Percentiles rank a stretch among this genome's conserved stretches.
Evolutionary conservation across 2,797 vertebrate species (phyloP).

Genomic region (Champsocephalus gunnari): DNA sequence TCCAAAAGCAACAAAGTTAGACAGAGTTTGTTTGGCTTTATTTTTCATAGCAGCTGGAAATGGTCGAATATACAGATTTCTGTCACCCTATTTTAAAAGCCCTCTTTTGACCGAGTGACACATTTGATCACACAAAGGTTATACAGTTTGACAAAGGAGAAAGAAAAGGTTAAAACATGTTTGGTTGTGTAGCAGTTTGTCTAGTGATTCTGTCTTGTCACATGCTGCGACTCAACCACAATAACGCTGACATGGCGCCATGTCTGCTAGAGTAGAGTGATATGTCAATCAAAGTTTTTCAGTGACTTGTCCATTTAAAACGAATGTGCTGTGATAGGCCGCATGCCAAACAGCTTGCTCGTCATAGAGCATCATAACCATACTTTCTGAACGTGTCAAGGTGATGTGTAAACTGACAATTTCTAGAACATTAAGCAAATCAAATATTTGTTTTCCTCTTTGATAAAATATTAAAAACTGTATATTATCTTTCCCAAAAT

Average conservation of each 20-base stretch:
- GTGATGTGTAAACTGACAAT: not conserved
- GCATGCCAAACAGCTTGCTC: constrained; percentile 30
- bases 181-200: constrained; percentile 15
- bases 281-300: constrained; percentile 44
- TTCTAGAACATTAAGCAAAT: not conserved
- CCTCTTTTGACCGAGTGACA: not conserved
- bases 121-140: not conserved
- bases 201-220: not conserved
- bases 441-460: not conserved
- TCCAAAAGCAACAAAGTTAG: not conserved
- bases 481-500: constrained; percentile 1
- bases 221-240: not conserved
- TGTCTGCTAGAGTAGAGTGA: constrained; percentile 24
- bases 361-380: constrained; percentile 23
- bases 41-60: not conserved
- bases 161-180: constrained; percentile 1
- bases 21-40: not conserved
- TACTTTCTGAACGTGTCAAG: constrained; percentile 21
- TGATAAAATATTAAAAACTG: not conserved
- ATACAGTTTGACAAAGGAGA: constrained; percentile 3
- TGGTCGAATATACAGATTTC: not conserved
- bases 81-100: not conserved
- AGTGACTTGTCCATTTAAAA: constrained; percentile 60
- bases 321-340: constrained; percentile 39
- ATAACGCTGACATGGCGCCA: constrained; percentile 41